Evolutionary conservation across 1,140 invertebrate species (phyloP), one percentile per base, ranked within the genome.

Genomic region (Drosophila ogumai): DNA sequence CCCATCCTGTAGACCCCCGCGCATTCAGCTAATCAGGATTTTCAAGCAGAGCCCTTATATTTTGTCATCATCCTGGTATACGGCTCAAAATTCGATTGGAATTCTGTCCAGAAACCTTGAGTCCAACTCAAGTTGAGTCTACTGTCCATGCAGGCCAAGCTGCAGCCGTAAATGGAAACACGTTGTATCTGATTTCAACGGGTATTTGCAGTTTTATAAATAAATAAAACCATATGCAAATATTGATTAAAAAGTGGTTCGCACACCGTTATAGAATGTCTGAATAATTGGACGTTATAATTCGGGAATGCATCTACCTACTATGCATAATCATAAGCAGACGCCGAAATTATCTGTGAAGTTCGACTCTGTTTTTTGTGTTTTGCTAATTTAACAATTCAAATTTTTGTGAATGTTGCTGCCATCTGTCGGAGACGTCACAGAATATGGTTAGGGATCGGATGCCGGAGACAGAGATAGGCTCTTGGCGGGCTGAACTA

Each of bases 331-430:
- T 32, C 32, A 28, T 50, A 46, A 40, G 19, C 49, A 19, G 15
- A 47, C 22, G 6, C 1, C 34, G 9, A 50, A 40, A 47, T 71
- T 12, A 19, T 68, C 34, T 57, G 43, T 32, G 17, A 28, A 71
- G 17, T 54, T 36, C 4, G 13, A 36, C 50, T 41, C 44, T 22
- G 38, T 25, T 15, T 34, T 28, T 34, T 66, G n/a, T 28, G 7
- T 17, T 54, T 71, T 32, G 71, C n/a, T 32, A 25, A 56, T 43
- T 75, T 75, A 50, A 17, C 43, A 50, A 75, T 75, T 41, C 17
- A 75, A 75, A 75, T 75, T 75, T 75, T 32, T 12, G 69, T 44
- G 72, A 75, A 75, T 75, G 58, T 75, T 15, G 25, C 28, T 58
- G 46, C 34, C 47, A 71, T 52, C 38, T 52, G 56, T 19, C 7